Percentiles rank a stretch among this genome's conserved stretches.
These are phyloP conservation scores for Epizoanthus scotinus DNA, from an alignment of 92 coral and sea anemone genomes.

Conservation along the genomic window DNA sequence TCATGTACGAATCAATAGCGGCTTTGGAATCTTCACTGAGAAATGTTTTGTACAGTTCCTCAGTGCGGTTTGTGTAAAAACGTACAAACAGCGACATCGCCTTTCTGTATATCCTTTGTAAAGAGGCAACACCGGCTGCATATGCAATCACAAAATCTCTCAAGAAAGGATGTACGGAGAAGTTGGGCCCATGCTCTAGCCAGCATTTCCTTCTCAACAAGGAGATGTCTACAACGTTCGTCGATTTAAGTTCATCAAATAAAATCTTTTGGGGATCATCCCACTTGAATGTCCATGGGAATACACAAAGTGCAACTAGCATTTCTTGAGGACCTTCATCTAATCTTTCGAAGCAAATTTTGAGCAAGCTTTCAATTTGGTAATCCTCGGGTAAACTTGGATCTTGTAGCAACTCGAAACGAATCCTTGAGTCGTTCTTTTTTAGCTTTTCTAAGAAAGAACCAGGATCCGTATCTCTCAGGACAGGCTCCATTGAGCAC, in stretches of 20 bases:
- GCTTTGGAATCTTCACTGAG: conserved; percentile 37
- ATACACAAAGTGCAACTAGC: conserved; percentile 48
- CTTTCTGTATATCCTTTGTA: not conserved
- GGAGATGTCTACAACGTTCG: not conserved
- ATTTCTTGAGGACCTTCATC: conserved; percentile 24
- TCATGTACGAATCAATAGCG: conserved; percentile 47
- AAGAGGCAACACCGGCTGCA: not conserved
- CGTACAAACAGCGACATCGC: conserved; percentile 43
- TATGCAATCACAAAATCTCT: too few species aligned
- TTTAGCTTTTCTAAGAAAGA: conserved; percentile 13
- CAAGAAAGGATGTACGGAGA: too few species aligned
- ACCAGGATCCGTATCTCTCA: not conserved
- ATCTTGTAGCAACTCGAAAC: conserved; percentile 21
- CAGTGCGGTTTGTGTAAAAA: conserved; percentile 16
- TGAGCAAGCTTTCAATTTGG: conserved; percentile 33
- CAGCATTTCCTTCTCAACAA: too few species aligned
- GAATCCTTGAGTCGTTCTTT: conserved; percentile 26
- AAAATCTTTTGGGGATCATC: conserved; percentile 22
- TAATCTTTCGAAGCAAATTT: conserved; percentile 34
- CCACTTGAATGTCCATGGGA: conserved; percentile 49
- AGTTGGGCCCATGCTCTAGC: too few species aligned
- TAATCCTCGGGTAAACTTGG: not conserved
- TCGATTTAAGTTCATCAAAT: not conserved
- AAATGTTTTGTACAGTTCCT: conserved; percentile 36
- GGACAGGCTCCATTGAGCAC: conserved; percentile 22